phyloP scores from a whole-genome alignment of 2,797 vertebrate genomes.

The Enteromius viviparus region DNA sequence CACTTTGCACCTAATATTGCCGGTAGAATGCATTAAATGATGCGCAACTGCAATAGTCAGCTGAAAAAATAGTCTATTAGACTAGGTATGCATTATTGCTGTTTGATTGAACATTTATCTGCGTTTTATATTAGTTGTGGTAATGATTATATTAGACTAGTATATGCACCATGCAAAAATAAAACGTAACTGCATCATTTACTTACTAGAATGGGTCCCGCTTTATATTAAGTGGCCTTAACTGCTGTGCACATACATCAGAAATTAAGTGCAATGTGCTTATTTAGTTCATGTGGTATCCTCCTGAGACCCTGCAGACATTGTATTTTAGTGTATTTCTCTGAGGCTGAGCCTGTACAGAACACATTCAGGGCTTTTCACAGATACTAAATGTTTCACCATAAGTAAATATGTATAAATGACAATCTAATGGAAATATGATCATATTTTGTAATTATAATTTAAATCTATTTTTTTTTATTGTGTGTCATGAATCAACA shows the following conservation, averaged over 20 bases:
- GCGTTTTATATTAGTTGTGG: not conserved
- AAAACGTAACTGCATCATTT: not conserved
- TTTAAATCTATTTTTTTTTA: too few species aligned
- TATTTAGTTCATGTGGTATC: not conserved
- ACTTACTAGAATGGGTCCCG: not conserved
- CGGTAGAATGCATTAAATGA: constrained; percentile 53
- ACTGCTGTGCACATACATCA: not conserved
- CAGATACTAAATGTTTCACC: too few species aligned
- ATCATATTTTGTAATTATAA: too few species aligned
- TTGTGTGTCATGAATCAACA: too few species aligned
- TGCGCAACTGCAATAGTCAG: constrained; percentile 47
- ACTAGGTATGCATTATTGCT: not conserved
- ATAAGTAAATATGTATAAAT: too few species aligned
- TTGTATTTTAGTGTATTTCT: too few species aligned
- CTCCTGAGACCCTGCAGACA: too few species aligned
- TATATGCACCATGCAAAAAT: not conserved
- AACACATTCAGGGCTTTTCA: too few species aligned
- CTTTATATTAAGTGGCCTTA: not conserved
- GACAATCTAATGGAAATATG: too few species aligned
- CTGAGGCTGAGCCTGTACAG: too few species aligned
- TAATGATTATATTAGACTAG: not conserved
- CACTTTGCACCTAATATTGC: constrained; percentile 66
- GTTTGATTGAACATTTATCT: not conserved
- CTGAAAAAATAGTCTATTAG: not conserved
- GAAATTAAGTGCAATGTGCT: not conserved